These are phyloP conservation scores for Myanophis thanlyinensis DNA, from an alignment of 2,113 vertebrate species.

Conservation along the genomic window DNA sequence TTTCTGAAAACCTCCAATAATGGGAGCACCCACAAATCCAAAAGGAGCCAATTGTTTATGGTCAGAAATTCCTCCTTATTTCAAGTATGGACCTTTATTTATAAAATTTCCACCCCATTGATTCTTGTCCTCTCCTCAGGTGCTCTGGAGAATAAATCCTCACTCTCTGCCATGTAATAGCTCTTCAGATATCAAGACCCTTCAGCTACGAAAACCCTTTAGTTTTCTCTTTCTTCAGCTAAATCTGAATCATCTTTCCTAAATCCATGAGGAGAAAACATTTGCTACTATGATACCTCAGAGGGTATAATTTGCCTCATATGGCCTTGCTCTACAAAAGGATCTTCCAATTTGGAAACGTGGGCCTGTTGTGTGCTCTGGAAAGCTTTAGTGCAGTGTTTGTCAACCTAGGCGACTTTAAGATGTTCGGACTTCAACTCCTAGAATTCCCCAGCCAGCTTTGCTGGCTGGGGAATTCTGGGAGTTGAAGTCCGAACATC, in stretches of 20 bases:
- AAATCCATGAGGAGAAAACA: not conserved
- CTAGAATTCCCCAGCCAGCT: too few species aligned
- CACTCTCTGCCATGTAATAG: not conserved
- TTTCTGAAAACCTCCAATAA: not conserved
- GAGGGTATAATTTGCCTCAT: not conserved
- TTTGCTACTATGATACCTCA: not conserved
- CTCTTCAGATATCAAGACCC: not conserved
- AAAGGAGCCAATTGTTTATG: not conserved
- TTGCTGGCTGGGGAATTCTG: too few species aligned
- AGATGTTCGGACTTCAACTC: too few species aligned
- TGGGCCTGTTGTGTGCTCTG: not conserved
- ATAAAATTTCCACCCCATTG: not conserved
- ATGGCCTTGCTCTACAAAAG: not conserved
- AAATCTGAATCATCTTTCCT: not conserved
- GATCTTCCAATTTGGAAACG: not conserved
- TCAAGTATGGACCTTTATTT: not conserved
- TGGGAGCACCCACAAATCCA: not conserved
- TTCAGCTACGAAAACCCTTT: not conserved
- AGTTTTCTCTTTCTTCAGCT: not conserved
- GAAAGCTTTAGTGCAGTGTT: not conserved
- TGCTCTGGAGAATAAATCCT: not conserved
- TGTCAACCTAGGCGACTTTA: too few species aligned
- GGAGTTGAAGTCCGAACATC: too few species aligned
- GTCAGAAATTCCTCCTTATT: not conserved
- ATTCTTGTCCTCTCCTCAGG: not conserved